A percentile compares a stretch with the other conserved stretches of the same genome.
Conservation (phyloP, 2,797 vertebrate genomes). For the Lophotriccus pileatus region DNA sequence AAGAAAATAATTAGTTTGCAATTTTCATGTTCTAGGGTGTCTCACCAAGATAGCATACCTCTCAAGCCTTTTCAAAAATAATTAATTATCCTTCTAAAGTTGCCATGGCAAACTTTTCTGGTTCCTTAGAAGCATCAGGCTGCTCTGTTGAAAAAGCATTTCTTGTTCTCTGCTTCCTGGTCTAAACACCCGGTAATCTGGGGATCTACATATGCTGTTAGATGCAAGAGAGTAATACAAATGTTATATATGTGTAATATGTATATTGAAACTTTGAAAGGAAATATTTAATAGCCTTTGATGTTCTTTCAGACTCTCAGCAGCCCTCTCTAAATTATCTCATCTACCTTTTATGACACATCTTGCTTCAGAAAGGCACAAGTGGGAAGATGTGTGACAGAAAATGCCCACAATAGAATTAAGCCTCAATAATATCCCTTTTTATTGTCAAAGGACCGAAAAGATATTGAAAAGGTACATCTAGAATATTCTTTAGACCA, state of each 20-base stretch:
- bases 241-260: not conserved
- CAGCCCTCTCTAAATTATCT: not conserved
- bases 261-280: not conserved
- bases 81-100: not conserved
- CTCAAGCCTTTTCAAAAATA: not conserved
- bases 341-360: not conserved
- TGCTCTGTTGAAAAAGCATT: not conserved
- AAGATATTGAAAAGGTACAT: not conserved
- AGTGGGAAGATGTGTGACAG: not conserved
- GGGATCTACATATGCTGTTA: not conserved
- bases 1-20: not conserved
- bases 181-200: not conserved
- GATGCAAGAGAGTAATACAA: not conserved
- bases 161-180: not conserved
- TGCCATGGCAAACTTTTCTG: not conserved
- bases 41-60: not conserved
- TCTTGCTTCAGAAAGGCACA: not conserved
- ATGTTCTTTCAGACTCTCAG: not conserved
- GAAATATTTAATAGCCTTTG: not conserved
- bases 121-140: not conserved
- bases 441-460: not conserved
- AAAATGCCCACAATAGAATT: not conserved
- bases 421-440: not conserved
- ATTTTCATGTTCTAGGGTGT: not conserved
- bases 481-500: not conserved